These are phyloP conservation scores for Dusona sp. DNA, from an alignment of 2,888 invertebrate genomes.

Conservation along the genomic window DNA sequence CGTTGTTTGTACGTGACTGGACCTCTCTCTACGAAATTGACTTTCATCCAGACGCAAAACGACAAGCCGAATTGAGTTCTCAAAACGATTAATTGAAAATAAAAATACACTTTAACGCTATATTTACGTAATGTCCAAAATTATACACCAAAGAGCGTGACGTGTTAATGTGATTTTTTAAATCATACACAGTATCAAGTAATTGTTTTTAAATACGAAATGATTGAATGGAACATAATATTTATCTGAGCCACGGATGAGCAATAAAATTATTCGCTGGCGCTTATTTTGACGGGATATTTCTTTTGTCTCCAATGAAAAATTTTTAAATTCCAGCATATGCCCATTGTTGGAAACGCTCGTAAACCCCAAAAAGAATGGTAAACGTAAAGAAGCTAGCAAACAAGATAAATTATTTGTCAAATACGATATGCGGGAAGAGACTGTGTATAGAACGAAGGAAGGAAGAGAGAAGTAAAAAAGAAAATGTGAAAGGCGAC, in stretches of 20 bases:
- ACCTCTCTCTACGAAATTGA: conserved; percentile 24
- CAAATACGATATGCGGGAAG: conserved; percentile 24
- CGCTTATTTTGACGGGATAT: background rate
- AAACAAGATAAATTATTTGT: conserved; percentile 48
- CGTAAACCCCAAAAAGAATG: background rate
- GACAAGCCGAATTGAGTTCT: background rate
- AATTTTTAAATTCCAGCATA: background rate
- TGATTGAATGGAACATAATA: background rate
- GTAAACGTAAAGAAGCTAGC: background rate
- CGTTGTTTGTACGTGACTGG: conserved; percentile 6
- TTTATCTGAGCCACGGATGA: background rate
- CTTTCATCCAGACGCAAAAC: background rate
- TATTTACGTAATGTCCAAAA: background rate
- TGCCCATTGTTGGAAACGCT: conserved; percentile 3
- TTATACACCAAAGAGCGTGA: background rate
- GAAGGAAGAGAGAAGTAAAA: conserved; percentile 5
- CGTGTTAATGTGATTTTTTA: background rate
- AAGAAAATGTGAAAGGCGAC: conserved; percentile 54
- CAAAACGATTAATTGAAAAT: background rate
- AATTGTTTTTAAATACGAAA: background rate
- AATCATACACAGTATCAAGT: background rate
- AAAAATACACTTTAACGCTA: background rate
- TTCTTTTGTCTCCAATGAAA: no score
- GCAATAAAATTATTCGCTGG: background rate
- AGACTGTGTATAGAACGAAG: background rate